phyloP scores from a whole-genome alignment of 2,797 vertebrate species.

The Buphagus erythrorhynchus region DNA sequence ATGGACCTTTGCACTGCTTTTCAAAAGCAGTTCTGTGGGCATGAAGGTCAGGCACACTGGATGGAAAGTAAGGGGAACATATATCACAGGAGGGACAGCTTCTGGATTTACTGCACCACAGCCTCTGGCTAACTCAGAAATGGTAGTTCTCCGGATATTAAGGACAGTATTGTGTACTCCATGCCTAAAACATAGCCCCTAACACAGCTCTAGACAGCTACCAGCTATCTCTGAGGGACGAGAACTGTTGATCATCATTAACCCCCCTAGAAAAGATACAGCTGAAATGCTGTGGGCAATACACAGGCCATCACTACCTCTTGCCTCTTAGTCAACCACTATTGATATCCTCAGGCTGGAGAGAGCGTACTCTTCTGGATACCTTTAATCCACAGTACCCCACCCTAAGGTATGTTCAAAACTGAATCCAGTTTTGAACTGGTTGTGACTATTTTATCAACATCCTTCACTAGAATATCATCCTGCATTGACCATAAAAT shows the following conservation, averaged over 20 bases:
- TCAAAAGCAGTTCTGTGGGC: not conserved
- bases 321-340: not conserved
- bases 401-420: not conserved
- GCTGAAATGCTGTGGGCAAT: not conserved
- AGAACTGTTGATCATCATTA: not conserved
- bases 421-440: not conserved
- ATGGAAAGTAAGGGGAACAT: not conserved
- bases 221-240: not conserved
- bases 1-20: not conserved
- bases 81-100: not conserved
- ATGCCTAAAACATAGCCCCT: not conserved
- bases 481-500: not conserved
- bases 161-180: not conserved
- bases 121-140: not conserved
- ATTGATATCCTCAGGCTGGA: not conserved
- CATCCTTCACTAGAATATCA: not conserved
- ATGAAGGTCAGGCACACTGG: not conserved
- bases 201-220: not conserved
- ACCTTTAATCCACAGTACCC: not conserved
- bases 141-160: not conserved
- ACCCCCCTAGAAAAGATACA: not conserved
- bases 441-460: not conserved
- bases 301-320: not conserved
- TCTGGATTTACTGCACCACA: not conserved
- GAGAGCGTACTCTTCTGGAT: not conserved